Percentiles rank a stretch among this genome's conserved stretches.
phyloP scores from a whole-genome alignment of 2,113 vertebrate species.

The zebrafish (Danio rerio) region DNA sequence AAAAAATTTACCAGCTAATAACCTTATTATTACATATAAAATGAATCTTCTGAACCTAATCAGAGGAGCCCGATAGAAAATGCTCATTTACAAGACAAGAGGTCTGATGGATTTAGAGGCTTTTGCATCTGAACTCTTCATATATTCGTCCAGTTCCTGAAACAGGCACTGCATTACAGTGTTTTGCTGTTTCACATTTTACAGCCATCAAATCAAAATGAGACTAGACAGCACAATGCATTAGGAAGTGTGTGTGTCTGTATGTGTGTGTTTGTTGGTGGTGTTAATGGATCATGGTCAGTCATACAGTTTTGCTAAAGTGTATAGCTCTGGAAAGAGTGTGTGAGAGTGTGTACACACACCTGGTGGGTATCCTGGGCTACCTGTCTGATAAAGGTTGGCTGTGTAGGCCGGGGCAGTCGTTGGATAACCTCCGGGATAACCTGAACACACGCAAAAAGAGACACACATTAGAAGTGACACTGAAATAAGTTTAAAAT shows the following conservation, averaged over 20 bases:
- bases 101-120: too few species aligned
- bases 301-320: too few species aligned
- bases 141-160: neutral
- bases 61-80: too few species aligned
- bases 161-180: neutral
- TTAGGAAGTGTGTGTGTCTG: constrained; percentile 52
- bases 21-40: too few species aligned
- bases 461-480: constrained; percentile 24
- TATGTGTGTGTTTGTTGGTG: neutral
- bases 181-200: neutral
- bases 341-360: constrained; percentile 50
- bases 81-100: too few species aligned
- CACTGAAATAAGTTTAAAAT: neutral
- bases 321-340: neutral
- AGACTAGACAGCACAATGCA: neutral
- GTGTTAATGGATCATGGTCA: neutral
- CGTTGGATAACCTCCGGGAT: constrained; percentile 92
- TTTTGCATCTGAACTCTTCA: too few species aligned
- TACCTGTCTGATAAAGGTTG: constrained; percentile 94
- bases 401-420: constrained; percentile 94
- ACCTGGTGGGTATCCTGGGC: constrained; percentile 96
- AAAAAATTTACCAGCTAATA: too few species aligned
- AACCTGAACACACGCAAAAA: constrained; percentile 79
- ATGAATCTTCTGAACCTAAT: too few species aligned
- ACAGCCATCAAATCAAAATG: constrained; percentile 1